Evolutionary conservation across 2,113 vertebrate genomes (phyloP).

Genomic region (Grantiella picta): DNA sequence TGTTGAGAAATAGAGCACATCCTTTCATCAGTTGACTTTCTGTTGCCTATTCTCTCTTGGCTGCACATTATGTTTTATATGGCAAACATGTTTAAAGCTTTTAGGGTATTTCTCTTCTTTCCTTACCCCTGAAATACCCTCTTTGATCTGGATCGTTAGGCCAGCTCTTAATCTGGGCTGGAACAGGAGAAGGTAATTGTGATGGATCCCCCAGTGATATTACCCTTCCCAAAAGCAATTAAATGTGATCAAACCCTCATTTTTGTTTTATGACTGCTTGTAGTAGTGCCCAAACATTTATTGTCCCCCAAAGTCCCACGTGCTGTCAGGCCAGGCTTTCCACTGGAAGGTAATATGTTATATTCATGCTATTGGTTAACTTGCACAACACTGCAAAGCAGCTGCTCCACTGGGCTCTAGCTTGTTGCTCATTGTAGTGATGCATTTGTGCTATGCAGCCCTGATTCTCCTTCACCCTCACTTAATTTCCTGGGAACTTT

Average conservation of each 20-base stretch:
- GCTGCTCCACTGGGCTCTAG: not conserved
- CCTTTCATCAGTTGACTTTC: not conserved
- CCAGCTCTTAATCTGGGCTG: not conserved
- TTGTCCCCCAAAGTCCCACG: not conserved
- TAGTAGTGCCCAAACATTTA: not conserved
- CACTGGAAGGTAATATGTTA: not conserved
- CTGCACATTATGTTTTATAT: not conserved
- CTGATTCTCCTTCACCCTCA: not conserved
- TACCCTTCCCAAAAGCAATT: constrained; percentile 27
- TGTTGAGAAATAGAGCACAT: not conserved
- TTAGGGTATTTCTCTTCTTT: not conserved
- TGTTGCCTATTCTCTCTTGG: not conserved
- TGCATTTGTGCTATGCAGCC: not conserved
- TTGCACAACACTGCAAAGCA: not conserved
- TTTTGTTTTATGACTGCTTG: not conserved
- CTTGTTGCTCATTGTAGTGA: not conserved
- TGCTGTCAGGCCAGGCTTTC: not conserved
- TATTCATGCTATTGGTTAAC: not conserved
- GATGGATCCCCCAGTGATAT: not conserved
- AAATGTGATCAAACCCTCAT: not conserved
- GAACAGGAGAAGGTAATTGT: not conserved
- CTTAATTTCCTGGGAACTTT: not conserved
- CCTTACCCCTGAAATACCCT: not conserved
- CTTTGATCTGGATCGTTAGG: not conserved
- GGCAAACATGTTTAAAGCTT: not conserved